Evolutionary conservation across 2,888 invertebrate species (phyloP), one percentile per base, ranked within the genome.

Genomic region (Phrixothrix hirtus): DNA sequence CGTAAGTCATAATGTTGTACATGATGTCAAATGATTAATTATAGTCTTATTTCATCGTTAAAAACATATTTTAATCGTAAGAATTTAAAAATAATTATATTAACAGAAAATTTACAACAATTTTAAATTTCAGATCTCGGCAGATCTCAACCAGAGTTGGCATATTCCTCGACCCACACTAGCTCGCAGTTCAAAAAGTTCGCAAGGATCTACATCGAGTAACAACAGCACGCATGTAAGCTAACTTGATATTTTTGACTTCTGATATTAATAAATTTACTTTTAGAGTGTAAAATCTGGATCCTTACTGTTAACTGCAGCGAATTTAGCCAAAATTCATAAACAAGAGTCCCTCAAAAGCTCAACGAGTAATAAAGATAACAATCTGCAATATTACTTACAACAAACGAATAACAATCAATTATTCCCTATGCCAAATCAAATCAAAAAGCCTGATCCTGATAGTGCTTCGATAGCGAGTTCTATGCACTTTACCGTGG

Each of bases 401-500:
- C 62, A 72, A 51, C 64, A 65, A 42, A 46, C 52, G 13, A 50
- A 49, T 38, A 51, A 52, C 38, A 54, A 67, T 76, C 54, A 73
- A 71, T 44, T 75, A 75, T 57, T 76, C 74, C 52, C 59, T 61
- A 29, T 55, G 27, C 51, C 48, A 12, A 35, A 52, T 66, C 65
- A 71, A 64, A 75, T 78, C 63, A 81, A 66, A 55, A 61, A 67
- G 46, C 61, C 58, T 71, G 80, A 80, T 64, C 77, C 76, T 43
- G 91, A 91, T 72, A 81, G 83, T 39, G 81, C 83, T 50, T 91
- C 91, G 27, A 80, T 90, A 53, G 91, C 90, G 42, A 91, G 91
- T 76, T 91, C 91, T 55, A 91, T 88, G 69, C 91, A 92, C 75
- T 92, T 92, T 73, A 92, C 92, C 7, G 88, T 92, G 45, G 87